phyloP scores from a whole-genome alignment of 2,797 vertebrate genomes.

The Knipowitschia caucasica region DNA sequence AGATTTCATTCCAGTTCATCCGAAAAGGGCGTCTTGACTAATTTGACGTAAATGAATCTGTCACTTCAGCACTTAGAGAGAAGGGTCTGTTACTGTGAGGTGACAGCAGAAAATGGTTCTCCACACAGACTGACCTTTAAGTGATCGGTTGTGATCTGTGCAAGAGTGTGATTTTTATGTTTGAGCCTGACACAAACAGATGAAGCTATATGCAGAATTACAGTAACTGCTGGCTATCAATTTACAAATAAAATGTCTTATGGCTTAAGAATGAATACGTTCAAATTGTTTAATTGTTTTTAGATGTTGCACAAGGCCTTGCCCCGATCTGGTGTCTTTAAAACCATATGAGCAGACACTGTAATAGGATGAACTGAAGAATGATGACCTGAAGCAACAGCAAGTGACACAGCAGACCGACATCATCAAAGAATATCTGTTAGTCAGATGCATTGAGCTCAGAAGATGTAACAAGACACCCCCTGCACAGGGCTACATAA shows the following conservation, averaged over 20 bases:
- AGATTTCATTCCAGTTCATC: neutral
- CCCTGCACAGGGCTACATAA: constrained; percentile 53
- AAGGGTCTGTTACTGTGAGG: constrained; percentile 29
- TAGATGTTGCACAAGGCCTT: constrained; percentile 14
- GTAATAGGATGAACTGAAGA: constrained; percentile 36
- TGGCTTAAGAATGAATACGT: neutral
- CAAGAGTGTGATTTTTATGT: neutral
- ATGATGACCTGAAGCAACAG: constrained; percentile 44
- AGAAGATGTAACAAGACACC: constrained; percentile 62
- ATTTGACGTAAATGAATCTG: constrained; percentile 28
- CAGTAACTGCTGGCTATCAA: neutral
- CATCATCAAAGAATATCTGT: constrained; percentile 59
- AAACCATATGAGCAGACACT: constrained; percentile 47
- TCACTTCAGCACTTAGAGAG: constrained; percentile 44
- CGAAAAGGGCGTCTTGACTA: neutral
- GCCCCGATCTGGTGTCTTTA: constrained; percentile 24
- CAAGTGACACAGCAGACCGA: constrained; percentile 50
- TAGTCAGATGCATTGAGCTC: constrained; percentile 62
- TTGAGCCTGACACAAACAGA: neutral
- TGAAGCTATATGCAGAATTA: neutral
- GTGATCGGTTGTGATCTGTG: constrained; percentile 25
- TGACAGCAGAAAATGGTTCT: constrained; percentile 39
- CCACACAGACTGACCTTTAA: constrained; percentile 58
- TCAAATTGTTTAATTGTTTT: neutral
- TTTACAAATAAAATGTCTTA: neutral